phyloP scores from a whole-genome alignment of 2,888 invertebrate species.

The Allophyes oxyacanthae region DNA sequence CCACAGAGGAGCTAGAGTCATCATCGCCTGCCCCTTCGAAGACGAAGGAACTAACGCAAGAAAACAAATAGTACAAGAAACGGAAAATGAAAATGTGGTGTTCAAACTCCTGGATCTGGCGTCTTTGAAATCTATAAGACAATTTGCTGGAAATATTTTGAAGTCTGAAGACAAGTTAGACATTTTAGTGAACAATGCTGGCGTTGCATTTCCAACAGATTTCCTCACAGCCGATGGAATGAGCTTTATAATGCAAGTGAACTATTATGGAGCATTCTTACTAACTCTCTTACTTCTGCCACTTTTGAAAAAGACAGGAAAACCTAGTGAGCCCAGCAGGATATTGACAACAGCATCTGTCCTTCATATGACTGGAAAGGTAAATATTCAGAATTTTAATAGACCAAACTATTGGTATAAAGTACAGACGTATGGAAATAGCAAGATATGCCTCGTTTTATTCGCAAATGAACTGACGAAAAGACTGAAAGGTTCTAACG shows the following conservation, averaged over 20 bases:
- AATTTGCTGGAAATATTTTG: constrained; percentile 93
- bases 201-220: constrained; percentile 87
- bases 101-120: constrained; percentile 92
- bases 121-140: constrained; percentile 92
- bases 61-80: constrained; percentile 90
- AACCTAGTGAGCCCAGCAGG: constrained; percentile 68
- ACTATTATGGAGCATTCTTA: constrained; percentile 97
- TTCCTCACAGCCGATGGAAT: constrained; percentile 92
- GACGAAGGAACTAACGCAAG: constrained; percentile 67
- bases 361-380: constrained; percentile 72
- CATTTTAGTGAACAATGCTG: constrained; percentile 96
- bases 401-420: constrained; percentile 31
- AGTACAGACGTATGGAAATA: constrained; percentile 59
- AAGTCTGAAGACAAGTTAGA: constrained; percentile 92
- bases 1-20: constrained; percentile 71
- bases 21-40: constrained; percentile 73
- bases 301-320: constrained; percentile 63
- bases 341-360: constrained; percentile 85
- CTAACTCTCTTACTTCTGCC: constrained; percentile 67
- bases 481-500: constrained; percentile 89
- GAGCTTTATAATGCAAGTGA: constrained; percentile 96
- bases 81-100: constrained; percentile 90
- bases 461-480: constrained; percentile 92
- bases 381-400: constrained; percentile 57
- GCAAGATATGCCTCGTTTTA: constrained; percentile 90